Evolutionary conservation across 2,888 invertebrate species (phyloP).

Genomic region (Xylota sylvarum): DNA sequence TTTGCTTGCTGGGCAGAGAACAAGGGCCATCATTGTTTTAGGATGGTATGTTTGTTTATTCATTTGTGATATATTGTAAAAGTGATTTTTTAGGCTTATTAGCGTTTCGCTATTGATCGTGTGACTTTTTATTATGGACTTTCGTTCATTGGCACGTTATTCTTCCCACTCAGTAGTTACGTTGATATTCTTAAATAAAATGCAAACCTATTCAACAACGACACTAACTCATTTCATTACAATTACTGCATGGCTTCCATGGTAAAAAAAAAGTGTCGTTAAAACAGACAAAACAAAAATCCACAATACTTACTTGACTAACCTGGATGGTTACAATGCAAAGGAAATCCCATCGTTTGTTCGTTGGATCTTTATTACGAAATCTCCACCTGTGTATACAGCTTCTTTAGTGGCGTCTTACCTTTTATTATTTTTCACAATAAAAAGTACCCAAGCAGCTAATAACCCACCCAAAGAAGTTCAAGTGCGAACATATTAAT

Average conservation of each 20-base stretch:
- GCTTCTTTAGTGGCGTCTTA: conserved; percentile 9
- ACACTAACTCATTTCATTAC: neutral
- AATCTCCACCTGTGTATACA: conserved; percentile 6
- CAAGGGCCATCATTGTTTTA: conserved; percentile 67
- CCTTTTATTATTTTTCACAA: neutral
- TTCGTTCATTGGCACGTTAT: conserved; percentile 10
- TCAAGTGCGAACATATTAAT: conserved; percentile 44
- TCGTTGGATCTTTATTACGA: conserved; percentile 14
- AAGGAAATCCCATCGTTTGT: conserved; percentile 30
- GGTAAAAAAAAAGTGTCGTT: neutral
- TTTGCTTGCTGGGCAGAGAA: conserved; percentile 42
- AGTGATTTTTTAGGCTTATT: conserved; percentile 30
- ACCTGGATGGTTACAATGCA: conserved; percentile 5
- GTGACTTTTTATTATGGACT: conserved; percentile 7
- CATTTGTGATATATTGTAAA: conserved; percentile 28
- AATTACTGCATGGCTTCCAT: neutral
- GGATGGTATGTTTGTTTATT: conserved; percentile 29
- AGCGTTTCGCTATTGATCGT: conserved; percentile 1
- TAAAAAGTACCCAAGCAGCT: neutral
- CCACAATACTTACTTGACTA: conserved; percentile 3
- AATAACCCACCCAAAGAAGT: conserved; percentile 21
- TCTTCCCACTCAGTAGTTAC: neutral
- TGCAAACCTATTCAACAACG: no score
- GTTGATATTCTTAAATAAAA: no score
- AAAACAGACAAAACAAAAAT: no score